These are phyloP conservation scores for Malthinus seriepunctatus DNA, from an alignment of 2,888 invertebrate species.

Conservation along the genomic window DNA sequence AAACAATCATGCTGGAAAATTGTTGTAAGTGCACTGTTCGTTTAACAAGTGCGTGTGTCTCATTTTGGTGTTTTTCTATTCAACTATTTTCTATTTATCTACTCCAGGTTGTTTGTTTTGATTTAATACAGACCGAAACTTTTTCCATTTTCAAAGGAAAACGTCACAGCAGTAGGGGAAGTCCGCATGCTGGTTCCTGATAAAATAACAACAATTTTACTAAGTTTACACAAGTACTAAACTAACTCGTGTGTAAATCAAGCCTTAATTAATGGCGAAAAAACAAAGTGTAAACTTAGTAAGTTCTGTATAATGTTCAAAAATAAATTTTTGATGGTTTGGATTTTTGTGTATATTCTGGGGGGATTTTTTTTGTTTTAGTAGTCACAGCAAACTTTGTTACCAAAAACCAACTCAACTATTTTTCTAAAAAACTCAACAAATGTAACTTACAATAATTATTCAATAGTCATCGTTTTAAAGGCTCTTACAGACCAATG, in stretches of 20 bases:
- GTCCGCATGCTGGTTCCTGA: constrained; percentile 65
- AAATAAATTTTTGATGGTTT: constrained; percentile 7
- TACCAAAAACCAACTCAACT: constrained; percentile 24
- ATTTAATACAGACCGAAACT: constrained; percentile 60
- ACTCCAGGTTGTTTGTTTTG: constrained; percentile 22
- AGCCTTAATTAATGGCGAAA: constrained; percentile 13
- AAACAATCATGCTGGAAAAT: constrained; percentile 28
- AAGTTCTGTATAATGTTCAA: constrained; percentile 14
- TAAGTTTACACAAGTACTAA: constrained; percentile 36
- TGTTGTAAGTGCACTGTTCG: constrained; percentile 17
- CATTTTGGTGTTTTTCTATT: constrained; percentile 21
- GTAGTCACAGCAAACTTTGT: constrained; percentile 31
- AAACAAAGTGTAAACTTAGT: constrained; percentile 38
- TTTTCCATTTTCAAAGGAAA: constrained; percentile 67
- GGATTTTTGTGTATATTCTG: constrained; percentile 29
- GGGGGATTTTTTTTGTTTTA: constrained; percentile 30
- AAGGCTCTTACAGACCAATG: too few relatives aligned
- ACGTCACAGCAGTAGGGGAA: constrained; percentile 69
- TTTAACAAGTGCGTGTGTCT: constrained; percentile 18
- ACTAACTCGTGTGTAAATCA: constrained; percentile 8
- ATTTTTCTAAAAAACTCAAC: constrained; percentile 13
- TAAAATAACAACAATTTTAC: constrained; percentile 42
- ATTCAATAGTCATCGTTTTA: background rate
- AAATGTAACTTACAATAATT: constrained; percentile 18
- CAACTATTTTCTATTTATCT: constrained; percentile 20